Base-by-base conservation (phyloP, 2,113 vertebrate genomes). In the Sorex fumeus region DNA sequence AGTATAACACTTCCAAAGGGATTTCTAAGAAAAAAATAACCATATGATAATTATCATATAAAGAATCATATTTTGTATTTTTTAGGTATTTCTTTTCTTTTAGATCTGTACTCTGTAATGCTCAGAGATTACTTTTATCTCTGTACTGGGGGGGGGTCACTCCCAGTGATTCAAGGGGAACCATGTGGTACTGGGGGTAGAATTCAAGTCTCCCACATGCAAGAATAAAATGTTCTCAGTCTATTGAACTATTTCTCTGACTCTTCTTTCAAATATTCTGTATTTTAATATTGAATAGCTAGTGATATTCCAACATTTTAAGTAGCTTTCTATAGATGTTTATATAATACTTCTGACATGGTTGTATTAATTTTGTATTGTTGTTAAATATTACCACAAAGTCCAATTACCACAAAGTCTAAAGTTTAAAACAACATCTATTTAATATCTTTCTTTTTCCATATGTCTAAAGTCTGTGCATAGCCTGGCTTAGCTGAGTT, bases 11-110 rank as follows among this genome's bases (percentile, higher is more conserved):
- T 77, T 83, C 27, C 7, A 50, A 72, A 81, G 34, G 50, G 40
- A 84, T n/a, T 87, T 36, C 34, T 19, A 82, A 77, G 62, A 86
- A 83, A 50, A 87, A 21, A 53, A 89, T 21, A 94, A 87, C 30
- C 28, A 62, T 16, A 60, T 60, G 21, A 21, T 60, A 21, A 19
- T 60, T 23, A 60, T 60, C 19, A 60, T 60, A 60, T 6, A 60
- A 60, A 60, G 6, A 60, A 19, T 60, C 16, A 60, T 21, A 60
- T 60, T 23, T 19, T 60, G 18, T 60, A 60, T 21, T 60, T 60
- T 60, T 60, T 23, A 60, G 18, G 21, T 60, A 60, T 15, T 53
- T 53, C 8, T 60, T 60, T 60, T 60, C 57, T 60, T 60, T 60
- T 60, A 23, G 53, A 6, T 21, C 57, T 60, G 18, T 23, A 60